Evolutionary conservation across 2,888 invertebrate species (phyloP).

Genomic region (Drosophila helvetica): DNA sequence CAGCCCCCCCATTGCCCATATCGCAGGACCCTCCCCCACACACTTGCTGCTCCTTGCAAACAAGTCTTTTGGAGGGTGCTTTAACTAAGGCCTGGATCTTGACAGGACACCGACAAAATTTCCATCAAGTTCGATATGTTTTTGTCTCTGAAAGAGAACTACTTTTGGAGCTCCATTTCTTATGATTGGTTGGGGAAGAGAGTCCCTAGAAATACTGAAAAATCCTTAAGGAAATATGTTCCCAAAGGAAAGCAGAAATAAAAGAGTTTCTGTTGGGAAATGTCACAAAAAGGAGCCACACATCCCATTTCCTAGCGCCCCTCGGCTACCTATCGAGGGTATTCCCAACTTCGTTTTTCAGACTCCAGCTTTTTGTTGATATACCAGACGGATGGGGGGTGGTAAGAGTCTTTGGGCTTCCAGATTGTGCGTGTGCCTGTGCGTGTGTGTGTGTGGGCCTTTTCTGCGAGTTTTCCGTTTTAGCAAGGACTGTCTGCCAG

Average conservation of each 20-base stretch:
- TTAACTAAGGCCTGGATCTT: too few relatives aligned
- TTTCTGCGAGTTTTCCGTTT: slow-evolving; percentile 3
- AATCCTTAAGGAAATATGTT: too few relatives aligned
- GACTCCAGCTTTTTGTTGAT: slow-evolving; percentile 6
- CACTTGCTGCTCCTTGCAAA: slow-evolving; percentile 11
- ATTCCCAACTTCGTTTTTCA: background rate
- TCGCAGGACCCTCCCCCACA: background rate
- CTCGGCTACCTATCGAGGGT: too few relatives aligned
- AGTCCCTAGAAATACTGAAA: too few relatives aligned
- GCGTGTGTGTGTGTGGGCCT: slow-evolving; percentile 16
- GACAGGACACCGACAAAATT: too few relatives aligned
- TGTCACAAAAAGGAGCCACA: background rate
- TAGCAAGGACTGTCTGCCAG: slow-evolving; percentile 43
- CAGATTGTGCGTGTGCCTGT: background rate
- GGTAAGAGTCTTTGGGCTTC: slow-evolving; percentile 9
- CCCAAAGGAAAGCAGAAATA: too few relatives aligned
- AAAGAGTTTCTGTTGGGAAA: background rate
- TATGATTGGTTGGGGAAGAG: too few relatives aligned
- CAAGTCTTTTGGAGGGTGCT: too few relatives aligned
- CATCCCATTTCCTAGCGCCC: background rate
- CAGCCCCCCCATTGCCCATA: slow-evolving; percentile 12
- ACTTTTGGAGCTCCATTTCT: too few relatives aligned
- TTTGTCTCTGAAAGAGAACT: too few relatives aligned
- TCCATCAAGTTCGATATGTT: too few relatives aligned
- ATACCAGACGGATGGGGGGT: slow-evolving; percentile 9